Evolutionary conservation across 2,888 invertebrate genomes (phyloP), one percentile per base, ranked within the genome.

Genomic region (Nomada fabriciana): DNA sequence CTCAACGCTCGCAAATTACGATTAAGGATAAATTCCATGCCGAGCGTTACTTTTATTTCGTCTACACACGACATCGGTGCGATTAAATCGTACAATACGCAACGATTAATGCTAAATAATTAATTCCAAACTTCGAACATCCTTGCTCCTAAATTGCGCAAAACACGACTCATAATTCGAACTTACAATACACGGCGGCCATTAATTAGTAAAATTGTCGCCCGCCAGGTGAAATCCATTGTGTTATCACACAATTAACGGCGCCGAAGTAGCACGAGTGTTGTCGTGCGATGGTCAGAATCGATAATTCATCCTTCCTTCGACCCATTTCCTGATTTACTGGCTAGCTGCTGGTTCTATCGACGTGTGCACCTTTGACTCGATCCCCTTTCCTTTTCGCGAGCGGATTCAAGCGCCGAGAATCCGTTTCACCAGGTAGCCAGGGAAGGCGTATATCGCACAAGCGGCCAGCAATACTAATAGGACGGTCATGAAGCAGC

Each of bases 371-470:
- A 13, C 11, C 23, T 25, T 23, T 1, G 25, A 23, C 23, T 2
- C 57, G 57, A 57, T 13, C 47, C 13, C 29, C 18, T 60, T 60
- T 60, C 36, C 23, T 13, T 57, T 25, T 13, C 57, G 20, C 53
- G 15, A 20, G 15, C 25, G 11, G 13, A 11, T n/a, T 72, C 77
- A 88, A 25, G 80, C 87, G 0, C 88, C 82, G 42, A 95, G 81
- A 18, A 95, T 71, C 82, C 93, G 94, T 80, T 95, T 95, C 43
- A 95, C 94, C n/a, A 93, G 82, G 88, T 95, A 94, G 77, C 94
- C 94, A 1, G 95, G 95, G 68, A 95, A 92, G 15, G 94, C 92
- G 85, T 95, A 95, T 75, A 95, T 82, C n/a, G 90, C 94, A 43
- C 94, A 86, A 1, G 89, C 91, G 10, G 93, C 69, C 59, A 95